Evolutionary conservation across 2,113 vertebrate species (phyloP).

Genomic region (Leucoraja erinaceus): DNA sequence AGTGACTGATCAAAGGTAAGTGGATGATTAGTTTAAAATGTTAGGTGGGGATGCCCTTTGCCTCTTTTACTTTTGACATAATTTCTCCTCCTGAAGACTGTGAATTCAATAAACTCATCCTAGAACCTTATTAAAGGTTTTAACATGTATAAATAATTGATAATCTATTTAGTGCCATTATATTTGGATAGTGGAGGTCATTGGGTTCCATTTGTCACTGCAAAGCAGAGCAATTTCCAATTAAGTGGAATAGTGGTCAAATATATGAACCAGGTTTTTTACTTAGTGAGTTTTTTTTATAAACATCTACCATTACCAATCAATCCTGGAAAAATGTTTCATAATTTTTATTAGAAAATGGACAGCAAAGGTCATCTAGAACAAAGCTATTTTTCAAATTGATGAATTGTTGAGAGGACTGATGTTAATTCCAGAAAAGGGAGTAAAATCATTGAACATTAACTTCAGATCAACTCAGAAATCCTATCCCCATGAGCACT

Average conservation of each 20-base stretch:
- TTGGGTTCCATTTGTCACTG: background rate
- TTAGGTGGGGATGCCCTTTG: background rate
- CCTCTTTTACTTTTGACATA: background rate
- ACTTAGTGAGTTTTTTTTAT: background rate
- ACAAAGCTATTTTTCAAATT: background rate
- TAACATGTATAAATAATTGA: background rate
- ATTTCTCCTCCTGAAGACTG: background rate
- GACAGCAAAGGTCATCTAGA: background rate
- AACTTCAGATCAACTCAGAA: background rate
- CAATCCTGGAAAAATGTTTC: background rate
- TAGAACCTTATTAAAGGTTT: background rate
- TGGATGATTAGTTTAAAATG: background rate
- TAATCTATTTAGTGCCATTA: background rate
- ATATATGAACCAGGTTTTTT: background rate
- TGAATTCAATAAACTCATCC: background rate
- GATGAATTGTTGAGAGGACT: background rate
- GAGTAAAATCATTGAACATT: background rate
- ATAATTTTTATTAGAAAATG: background rate
- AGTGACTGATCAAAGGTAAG: slow-evolving; percentile 22
- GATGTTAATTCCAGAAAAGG: background rate
- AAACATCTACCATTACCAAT: background rate
- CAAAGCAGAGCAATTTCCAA: background rate
- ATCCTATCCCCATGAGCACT: background rate
- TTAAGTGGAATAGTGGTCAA: background rate
- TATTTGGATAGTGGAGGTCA: background rate